Conservation (phyloP, 2,113 vertebrate genomes). For the Tragelaphus strepsiceros region DNA sequence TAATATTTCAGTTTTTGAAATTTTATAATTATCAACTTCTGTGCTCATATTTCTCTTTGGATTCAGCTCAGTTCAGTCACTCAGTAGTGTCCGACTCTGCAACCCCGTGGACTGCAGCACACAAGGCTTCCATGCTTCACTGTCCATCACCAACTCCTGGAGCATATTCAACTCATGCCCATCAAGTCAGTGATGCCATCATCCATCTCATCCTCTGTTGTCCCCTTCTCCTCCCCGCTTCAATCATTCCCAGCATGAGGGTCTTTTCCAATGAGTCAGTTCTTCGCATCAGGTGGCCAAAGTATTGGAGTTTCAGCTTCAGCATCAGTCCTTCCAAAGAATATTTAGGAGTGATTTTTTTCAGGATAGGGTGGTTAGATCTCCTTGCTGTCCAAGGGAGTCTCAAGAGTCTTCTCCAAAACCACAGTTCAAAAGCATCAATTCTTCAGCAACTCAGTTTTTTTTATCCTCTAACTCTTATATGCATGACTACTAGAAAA, state of each 20-base stretch:
- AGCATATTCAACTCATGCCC: not conserved
- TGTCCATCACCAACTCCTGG: not conserved
- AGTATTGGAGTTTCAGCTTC: not conserved
- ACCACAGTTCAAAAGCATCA: not conserved
- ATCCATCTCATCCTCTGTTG: not conserved
- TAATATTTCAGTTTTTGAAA: not conserved
- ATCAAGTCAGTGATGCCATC: not conserved
- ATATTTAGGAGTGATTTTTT: not conserved
- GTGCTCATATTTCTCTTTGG: not conserved
- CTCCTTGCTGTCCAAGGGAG: not conserved
- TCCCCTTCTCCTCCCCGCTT: not conserved
- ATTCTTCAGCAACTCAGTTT: not conserved
- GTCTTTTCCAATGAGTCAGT: not conserved
- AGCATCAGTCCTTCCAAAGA: not conserved
- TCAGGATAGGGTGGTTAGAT: not conserved
- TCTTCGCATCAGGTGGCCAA: fast-evolving
- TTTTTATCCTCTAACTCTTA: not conserved
- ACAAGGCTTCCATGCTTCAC: not conserved
- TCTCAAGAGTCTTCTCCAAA: not conserved
- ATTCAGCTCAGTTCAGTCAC: not conserved
- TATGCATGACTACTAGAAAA: not conserved
- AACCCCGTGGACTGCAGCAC: not conserved
- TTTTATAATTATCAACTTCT: not conserved
- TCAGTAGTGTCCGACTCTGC: fast-evolving
- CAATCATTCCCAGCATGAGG: not conserved